These are phyloP conservation scores for Sternarchorhynchus goeldii DNA, from an alignment of 2,797 vertebrate species.

Conservation along the genomic window DNA sequence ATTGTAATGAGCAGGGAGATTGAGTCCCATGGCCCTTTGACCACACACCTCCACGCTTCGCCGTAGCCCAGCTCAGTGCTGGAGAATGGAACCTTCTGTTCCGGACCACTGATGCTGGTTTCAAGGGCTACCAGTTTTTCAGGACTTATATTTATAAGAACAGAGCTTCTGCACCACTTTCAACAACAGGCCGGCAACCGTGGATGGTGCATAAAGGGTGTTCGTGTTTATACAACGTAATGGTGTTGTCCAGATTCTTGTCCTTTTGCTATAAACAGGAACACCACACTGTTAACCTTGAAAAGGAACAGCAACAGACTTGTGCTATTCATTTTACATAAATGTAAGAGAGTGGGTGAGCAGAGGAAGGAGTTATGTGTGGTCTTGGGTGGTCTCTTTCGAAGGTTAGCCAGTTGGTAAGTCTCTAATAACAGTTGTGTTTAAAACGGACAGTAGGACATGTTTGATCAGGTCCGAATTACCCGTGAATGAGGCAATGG, in stretches of 20 bases:
- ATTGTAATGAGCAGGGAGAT: slow-evolving; percentile 63
- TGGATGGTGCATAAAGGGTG: background rate
- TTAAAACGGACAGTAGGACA: slow-evolving; percentile 48
- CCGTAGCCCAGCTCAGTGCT: slow-evolving; percentile 45
- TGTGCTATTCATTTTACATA: slow-evolving; percentile 14
- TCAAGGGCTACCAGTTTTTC: slow-evolving; percentile 19
- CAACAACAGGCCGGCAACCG: background rate
- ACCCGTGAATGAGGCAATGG: slow-evolving; percentile 19
- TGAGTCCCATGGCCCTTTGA: slow-evolving; percentile 59
- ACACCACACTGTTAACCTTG: background rate
- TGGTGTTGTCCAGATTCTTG: background rate
- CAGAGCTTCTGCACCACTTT: background rate
- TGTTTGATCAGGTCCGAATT: slow-evolving; percentile 40
- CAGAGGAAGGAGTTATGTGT: slow-evolving; percentile 6
- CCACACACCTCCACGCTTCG: slow-evolving; percentile 43
- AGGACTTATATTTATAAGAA: slow-evolving; percentile 29
- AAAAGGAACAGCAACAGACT: background rate
- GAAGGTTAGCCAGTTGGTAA: slow-evolving; percentile 22
- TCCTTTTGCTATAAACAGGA: background rate
- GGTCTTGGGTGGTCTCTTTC: slow-evolving; percentile 52
- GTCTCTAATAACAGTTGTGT: slow-evolving; percentile 40
- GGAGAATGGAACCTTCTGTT: slow-evolving; percentile 62
- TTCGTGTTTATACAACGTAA: background rate
- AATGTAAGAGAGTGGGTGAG: background rate
- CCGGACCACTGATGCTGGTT: slow-evolving; percentile 30